A percentile compares a stretch with the other conserved stretches of the same genome.
Conservation (phyloP, 2,113 vertebrate genomes). For the Odocoileus hemionus region DNA sequence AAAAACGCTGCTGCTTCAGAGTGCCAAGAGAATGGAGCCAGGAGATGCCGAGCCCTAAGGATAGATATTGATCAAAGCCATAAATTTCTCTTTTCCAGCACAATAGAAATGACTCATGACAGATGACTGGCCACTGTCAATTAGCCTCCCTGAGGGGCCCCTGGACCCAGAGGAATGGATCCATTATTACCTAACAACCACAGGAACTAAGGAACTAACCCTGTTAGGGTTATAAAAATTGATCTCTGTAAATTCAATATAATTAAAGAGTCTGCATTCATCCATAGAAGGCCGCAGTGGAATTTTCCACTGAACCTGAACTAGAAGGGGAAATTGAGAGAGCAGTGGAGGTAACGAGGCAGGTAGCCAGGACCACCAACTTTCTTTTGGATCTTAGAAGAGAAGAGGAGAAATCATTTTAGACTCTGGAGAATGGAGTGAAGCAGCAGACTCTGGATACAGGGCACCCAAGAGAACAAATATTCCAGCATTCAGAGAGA, state of each 20-base stretch:
- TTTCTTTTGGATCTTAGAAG: neutral
- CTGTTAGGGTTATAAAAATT: constrained; percentile 3
- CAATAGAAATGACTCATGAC: neutral
- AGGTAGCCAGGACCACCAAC: neutral
- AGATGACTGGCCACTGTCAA: neutral
- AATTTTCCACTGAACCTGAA: constrained; percentile 47
- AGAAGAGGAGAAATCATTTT: neutral
- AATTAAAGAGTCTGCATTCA: constrained; percentile 8
- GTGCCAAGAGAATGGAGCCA: constrained; percentile 21
- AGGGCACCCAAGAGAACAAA: neutral
- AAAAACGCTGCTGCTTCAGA: neutral
- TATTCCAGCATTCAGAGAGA: neutral
- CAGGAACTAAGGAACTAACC: neutral
- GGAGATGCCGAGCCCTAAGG: neutral
- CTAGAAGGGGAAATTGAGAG: neutral
- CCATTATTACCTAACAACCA: neutral
- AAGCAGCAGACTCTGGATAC: neutral
- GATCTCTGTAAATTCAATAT: constrained; percentile 15
- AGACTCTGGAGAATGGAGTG: neutral
- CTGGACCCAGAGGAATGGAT: neutral
- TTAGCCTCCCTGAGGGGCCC: constrained; percentile 4
- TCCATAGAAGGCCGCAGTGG: constrained; percentile 10
- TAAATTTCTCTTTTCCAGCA: constrained; percentile 7
- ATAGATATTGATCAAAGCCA: constrained; percentile 35
- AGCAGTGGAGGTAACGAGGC: neutral